Evolutionary conservation across 2,113 vertebrate genomes (phyloP), one percentile per base, ranked within the genome.

Genomic region (Rhinichthys klamathensis): DNA sequence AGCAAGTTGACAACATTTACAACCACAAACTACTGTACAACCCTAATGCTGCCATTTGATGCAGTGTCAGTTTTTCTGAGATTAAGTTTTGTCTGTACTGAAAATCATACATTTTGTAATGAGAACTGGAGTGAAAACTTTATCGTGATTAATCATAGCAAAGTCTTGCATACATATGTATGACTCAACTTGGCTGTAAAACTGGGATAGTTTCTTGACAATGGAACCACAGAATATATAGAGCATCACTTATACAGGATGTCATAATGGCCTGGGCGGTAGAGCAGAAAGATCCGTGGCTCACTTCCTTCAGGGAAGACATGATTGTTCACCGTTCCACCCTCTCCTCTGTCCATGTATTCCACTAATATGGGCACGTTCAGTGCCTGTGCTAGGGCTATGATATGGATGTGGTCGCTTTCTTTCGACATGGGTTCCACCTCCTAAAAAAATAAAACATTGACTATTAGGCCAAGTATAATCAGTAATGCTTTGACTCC

Each of bases 381-480:
- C 84, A 99, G 94, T 54, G 97, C 97, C 94, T 98, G 96, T 18
- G 97, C 96, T 91, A 99, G 94, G 7, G 97, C 96, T 85, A 99
- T 98, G 95, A 98, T 97, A 95, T 99, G 97, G 93, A 99, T 99
- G 92, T 99, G 97, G 93, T 98, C 97, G 3, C 97, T 98, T 92
- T 98, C 97, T 93, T 97, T 97, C 81, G 96, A 97, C 97, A 97
- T 98, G 65, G 95, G 95, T 80, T 96, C 96, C 81, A 97, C 96
- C 78, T 97, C 95, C 96, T 97, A 84, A 6, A 15, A 3, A 61
- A 46, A 76, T 61, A 15, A 11, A 74, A 84, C 18, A 46, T 27
- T 32, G 63, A 75, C 0, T 9, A 51, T 83, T 56, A 56, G 18
- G 2, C 18, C 18, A 21, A 56, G 18, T 56, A 56, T 8, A 56